Evolutionary conservation across 2,797 vertebrate species (phyloP).

Genomic region (Sebastes oblongus): DNA sequence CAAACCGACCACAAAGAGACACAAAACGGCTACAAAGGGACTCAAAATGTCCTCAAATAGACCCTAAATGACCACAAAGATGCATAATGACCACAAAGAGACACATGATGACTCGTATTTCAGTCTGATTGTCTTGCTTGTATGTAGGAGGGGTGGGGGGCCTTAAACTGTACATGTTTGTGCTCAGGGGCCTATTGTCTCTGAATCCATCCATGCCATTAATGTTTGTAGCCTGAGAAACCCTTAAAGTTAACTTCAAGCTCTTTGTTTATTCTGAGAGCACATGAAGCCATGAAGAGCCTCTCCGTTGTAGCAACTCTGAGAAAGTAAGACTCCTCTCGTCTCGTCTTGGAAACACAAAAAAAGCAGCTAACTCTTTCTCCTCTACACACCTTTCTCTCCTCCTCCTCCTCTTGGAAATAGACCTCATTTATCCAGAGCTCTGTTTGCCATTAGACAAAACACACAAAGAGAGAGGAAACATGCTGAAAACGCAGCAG

Average conservation of each 20-base stretch:
- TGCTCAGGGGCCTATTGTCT: not conserved
- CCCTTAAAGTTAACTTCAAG: not conserved
- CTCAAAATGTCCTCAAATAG: not conserved
- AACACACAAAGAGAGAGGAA: constrained; percentile 3
- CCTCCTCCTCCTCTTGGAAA: not conserved
- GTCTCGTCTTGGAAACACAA: not conserved
- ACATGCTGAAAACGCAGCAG: constrained; percentile 18
- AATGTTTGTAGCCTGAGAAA: not conserved
- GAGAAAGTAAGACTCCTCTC: not conserved
- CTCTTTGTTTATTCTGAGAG: constrained; percentile 1
- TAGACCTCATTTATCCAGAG: not conserved
- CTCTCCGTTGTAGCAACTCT: not conserved
- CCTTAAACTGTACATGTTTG: not conserved
- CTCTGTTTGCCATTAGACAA: constrained; percentile 42
- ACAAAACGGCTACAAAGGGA: not conserved
- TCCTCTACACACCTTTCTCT: not conserved
- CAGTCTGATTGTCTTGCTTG: not conserved
- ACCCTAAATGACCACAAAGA: not conserved
- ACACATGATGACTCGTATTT: not conserved
- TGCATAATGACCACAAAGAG: not conserved
- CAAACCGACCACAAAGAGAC: not conserved
- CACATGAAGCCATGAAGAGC: not conserved
- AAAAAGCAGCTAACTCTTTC: not conserved
- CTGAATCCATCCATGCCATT: not conserved
- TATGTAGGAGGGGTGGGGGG: not conserved